Percentiles rank a stretch among this genome's conserved stretches.
phyloP scores from a whole-genome alignment of 2,797 vertebrate species.

The Crax fasciolata region DNA sequence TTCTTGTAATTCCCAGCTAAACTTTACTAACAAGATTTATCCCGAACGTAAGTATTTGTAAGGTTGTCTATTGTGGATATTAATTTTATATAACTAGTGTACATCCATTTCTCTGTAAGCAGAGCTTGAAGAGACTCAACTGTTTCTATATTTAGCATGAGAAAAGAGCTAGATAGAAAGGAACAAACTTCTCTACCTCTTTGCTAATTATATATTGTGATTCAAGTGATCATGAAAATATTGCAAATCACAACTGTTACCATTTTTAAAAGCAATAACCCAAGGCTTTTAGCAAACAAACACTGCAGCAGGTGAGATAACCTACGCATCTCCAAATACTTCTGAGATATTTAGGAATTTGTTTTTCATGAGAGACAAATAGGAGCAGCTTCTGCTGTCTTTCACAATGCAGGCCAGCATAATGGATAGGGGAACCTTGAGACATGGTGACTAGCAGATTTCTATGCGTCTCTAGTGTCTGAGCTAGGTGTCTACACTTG shows the following conservation, averaged over 20 bases:
- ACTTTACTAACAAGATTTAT: neutral
- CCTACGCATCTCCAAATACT: neutral
- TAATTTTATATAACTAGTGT: neutral
- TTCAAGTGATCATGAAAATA: neutral
- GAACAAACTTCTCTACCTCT: neutral
- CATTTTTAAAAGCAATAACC: neutral
- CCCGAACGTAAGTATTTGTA: neutral
- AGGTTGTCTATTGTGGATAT: neutral
- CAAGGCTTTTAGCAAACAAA: rapidly evolving
- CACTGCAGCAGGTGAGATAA: neutral
- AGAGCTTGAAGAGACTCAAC: neutral
- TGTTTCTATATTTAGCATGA: neutral
- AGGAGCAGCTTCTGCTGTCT: neutral
- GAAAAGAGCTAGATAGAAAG: neutral
- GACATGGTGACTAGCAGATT: neutral
- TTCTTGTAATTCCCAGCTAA: neutral
- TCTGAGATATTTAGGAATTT: neutral
- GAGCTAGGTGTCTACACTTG: neutral
- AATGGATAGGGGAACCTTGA: neutral
- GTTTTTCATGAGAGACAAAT: neutral
- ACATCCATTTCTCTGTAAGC: neutral
- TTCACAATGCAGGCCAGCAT: neutral
- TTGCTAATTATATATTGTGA: neutral
- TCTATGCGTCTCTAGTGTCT: rapidly evolving
- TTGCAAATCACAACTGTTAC: neutral